Evolutionary conservation across 2,113 vertebrate genomes (phyloP).

Genomic region (Hippocampus mohnikei): DNA sequence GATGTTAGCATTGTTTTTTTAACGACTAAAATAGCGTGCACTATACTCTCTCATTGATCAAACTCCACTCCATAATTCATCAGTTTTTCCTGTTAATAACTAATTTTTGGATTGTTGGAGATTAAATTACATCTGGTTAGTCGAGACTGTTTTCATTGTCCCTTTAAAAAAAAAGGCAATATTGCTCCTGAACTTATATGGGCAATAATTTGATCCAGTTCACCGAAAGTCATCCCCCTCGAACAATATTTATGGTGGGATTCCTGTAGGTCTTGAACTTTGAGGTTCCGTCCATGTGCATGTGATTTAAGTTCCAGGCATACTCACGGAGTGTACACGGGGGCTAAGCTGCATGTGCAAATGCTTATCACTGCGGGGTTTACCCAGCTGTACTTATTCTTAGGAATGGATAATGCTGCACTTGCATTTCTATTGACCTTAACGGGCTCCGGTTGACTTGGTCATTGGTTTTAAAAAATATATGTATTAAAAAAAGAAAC

Average conservation of each 20-base stretch:
- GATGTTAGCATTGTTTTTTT: background rate
- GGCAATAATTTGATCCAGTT: too few species aligned
- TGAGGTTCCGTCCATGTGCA: background rate
- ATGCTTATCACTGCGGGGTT: background rate
- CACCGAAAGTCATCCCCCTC: background rate
- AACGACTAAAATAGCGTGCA: background rate
- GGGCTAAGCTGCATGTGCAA: background rate
- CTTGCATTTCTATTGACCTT: background rate
- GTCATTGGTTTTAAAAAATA: too few species aligned
- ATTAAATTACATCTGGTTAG: too few species aligned
- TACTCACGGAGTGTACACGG: background rate
- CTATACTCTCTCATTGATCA: too few species aligned
- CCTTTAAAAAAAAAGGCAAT: too few species aligned
- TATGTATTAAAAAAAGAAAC: too few species aligned
- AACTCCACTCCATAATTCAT: too few species aligned
- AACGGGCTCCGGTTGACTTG: background rate
- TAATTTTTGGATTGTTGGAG: too few species aligned
- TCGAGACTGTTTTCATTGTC: too few species aligned
- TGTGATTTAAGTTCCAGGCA: background rate
- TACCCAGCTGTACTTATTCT: background rate
- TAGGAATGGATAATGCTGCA: background rate
- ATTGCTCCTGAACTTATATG: too few species aligned
- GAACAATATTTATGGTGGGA: background rate
- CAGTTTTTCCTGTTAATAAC: too few species aligned
- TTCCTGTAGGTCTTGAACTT: too few species aligned